A percentile compares a stretch with the other conserved stretches of the same genome.
Evolutionary conservation across 2,888 invertebrate species (phyloP).

Genomic region (Epinotia bilunana): DNA sequence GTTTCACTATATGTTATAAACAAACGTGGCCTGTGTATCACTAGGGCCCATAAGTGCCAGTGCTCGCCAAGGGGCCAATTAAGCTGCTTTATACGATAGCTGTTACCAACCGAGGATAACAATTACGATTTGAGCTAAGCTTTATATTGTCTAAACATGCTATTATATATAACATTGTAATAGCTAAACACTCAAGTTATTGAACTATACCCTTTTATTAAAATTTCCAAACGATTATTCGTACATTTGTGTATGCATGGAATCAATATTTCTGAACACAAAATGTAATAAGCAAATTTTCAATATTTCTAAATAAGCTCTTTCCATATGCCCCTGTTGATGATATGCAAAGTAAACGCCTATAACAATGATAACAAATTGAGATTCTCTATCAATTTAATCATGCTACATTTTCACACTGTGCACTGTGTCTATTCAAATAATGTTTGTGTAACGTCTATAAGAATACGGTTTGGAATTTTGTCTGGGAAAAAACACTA

Average conservation of each 20-base stretch:
- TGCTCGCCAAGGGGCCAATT: constrained; percentile 21
- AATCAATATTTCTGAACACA: too few species aligned
- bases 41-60: background rate
- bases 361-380: too few species aligned
- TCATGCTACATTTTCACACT: background rate
- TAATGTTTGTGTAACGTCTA: background rate
- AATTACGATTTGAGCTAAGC: constrained; percentile 2
- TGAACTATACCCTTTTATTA: background rate
- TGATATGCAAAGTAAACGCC: too few species aligned
- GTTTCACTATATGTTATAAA: too few species aligned
- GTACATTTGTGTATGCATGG: too few species aligned
- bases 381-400: background rate
- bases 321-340: too few species aligned
- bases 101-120: background rate
- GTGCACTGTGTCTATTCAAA: background rate
- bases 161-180: background rate
- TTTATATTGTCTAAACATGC: constrained; percentile 15
- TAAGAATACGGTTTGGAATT: background rate
- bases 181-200: background rate
- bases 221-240: background rate
- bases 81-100: constrained; percentile 10
- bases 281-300: too few species aligned
- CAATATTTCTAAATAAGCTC: too few species aligned
- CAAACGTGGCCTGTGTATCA: background rate
- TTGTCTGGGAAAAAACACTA: background rate